These are phyloP conservation scores for Metopia argyrocephala DNA, from an alignment of 2,888 invertebrate genomes.

Conservation along the genomic window DNA sequence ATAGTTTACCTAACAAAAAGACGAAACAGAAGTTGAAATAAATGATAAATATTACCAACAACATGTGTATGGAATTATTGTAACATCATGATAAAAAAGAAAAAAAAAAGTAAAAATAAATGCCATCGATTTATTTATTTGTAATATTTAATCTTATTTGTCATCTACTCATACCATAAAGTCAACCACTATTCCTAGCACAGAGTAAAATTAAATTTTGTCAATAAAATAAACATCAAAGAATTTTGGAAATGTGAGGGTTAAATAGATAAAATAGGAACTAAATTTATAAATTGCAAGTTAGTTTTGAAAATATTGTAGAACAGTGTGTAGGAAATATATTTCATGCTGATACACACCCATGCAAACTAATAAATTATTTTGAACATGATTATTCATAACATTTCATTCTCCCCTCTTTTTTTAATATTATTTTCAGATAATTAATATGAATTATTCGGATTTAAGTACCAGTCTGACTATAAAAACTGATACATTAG, in stretches of 20 bases:
- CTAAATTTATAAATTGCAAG: not conserved
- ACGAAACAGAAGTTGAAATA: not conserved
- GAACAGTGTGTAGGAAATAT: too few species aligned
- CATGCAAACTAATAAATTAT: too few species aligned
- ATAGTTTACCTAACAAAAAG: not conserved
- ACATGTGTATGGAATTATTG: constrained; percentile 6
- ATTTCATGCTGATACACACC: too few species aligned
- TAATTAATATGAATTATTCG: constrained; percentile 70
- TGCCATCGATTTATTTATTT: not conserved
- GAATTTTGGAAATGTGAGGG: too few species aligned
- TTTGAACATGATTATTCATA: too few species aligned
- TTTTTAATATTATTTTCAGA: constrained; percentile 61
- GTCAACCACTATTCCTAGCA: too few species aligned
- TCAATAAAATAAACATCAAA: not conserved
- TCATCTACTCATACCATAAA: not conserved
- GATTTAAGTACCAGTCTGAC: constrained; percentile 58
- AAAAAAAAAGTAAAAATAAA: not conserved
- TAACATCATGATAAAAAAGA: too few species aligned
- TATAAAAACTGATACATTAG: constrained; percentile 57
- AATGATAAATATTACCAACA: not conserved
- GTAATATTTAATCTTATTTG: not conserved
- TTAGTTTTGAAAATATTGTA: too few species aligned
- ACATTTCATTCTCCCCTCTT: not conserved
- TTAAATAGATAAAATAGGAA: too few species aligned
- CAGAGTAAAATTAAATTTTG: not conserved